Percentiles rank a stretch among this genome's conserved stretches.
phyloP scores from a whole-genome alignment of 1,140 invertebrate species.

The Saxidomus purpurata region DNA sequence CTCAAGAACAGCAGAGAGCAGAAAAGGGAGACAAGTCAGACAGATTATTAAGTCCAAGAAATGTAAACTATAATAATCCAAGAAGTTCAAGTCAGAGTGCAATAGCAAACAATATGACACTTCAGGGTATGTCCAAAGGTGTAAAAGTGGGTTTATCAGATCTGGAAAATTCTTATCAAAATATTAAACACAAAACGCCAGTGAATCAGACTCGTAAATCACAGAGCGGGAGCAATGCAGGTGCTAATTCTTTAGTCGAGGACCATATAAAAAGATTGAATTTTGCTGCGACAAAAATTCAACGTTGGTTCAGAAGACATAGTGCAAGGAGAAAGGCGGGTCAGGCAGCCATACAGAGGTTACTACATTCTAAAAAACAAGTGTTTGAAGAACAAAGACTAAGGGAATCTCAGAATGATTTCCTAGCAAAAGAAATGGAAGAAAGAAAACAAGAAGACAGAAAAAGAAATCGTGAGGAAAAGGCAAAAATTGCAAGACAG shows the following conservation, averaged over 20 bases:
- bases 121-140: slow-evolving; percentile 78
- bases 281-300: slow-evolving; percentile 83
- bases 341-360: slow-evolving; percentile 81
- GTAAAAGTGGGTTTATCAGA: slow-evolving; percentile 82
- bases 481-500: slow-evolving; percentile 81
- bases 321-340: slow-evolving; percentile 71
- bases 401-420: slow-evolving; percentile 58
- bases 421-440: slow-evolving; percentile 67
- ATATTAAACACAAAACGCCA: slow-evolving; percentile 85
- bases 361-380: slow-evolving; percentile 82
- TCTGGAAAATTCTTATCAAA: slow-evolving; percentile 86
- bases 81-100: slow-evolving; percentile 67
- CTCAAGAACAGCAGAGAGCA: slow-evolving; percentile 66
- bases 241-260: slow-evolving; percentile 72
- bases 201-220: slow-evolving; percentile 82
- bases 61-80: slow-evolving; percentile 14
- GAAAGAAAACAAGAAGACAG: slow-evolving; percentile 76
- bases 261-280: slow-evolving; percentile 83
- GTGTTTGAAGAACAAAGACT: slow-evolving; percentile 65
- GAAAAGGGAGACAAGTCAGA: slow-evolving; percentile 62
- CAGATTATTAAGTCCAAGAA: slow-evolving; percentile 14
- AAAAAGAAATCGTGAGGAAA: slow-evolving; percentile 82
- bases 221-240: slow-evolving; percentile 40
- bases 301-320: slow-evolving; percentile 80
- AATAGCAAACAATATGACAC: slow-evolving; percentile 84